phyloP scores from a whole-genome alignment of 1,140 invertebrate genomes.

The Lasaia peninsularis region DNA sequence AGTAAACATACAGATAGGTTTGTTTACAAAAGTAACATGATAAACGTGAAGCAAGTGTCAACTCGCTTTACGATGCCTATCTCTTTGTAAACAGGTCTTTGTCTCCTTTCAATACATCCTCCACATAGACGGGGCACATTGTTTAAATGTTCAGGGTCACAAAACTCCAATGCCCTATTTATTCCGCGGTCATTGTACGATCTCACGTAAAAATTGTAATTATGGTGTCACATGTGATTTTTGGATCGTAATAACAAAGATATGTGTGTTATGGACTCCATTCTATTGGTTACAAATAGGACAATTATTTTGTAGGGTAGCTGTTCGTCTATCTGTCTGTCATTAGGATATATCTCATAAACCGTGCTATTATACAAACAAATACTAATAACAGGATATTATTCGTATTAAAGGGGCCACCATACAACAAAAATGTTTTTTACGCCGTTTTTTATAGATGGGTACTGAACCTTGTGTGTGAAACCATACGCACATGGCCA shows the following conservation, averaged over 20 bases:
- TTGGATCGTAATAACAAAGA: not conserved
- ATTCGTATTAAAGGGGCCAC: too few species aligned
- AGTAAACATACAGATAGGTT: not conserved
- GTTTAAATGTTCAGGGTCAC: conserved; percentile 8
- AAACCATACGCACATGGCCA: too few species aligned
- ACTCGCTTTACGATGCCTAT: not conserved
- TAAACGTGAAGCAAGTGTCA: not conserved
- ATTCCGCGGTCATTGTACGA: conserved; percentile 4
- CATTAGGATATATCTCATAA: too few species aligned
- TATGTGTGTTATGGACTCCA: too few species aligned
- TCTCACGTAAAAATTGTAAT: not conserved
- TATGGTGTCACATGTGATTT: not conserved
- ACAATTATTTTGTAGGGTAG: too few species aligned
- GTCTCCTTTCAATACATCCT: conserved; percentile 4
- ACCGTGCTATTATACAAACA: too few species aligned
- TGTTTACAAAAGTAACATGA: not conserved
- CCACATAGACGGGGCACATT: conserved; percentile 6
- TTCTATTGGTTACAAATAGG: too few species aligned
- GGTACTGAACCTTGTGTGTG: too few species aligned
- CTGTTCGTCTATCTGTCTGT: too few species aligned
- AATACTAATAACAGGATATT: too few species aligned
- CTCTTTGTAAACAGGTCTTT: not conserved
- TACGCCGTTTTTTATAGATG: too few species aligned
- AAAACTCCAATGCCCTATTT: conserved; percentile 11
- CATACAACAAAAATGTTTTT: too few species aligned